Conservation (phyloP, 2,797 vertebrate species). For the Pelobates cultripes region DNA sequence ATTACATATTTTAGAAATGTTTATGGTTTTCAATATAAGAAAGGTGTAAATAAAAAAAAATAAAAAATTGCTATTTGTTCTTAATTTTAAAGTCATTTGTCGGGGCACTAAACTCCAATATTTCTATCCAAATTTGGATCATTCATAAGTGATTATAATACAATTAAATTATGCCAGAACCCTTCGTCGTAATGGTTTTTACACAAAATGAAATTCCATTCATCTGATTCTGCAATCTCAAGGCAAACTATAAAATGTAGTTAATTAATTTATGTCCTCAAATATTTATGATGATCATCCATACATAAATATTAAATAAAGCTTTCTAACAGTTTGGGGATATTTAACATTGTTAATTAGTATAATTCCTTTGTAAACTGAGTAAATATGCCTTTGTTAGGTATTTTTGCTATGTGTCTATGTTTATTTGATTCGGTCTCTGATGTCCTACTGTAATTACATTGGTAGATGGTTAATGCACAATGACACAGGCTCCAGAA, state of each 20-base stretch:
- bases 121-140: no score
- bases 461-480: constrained; percentile 1
- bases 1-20: no score
- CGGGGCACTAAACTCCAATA: no score
- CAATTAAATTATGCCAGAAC: no score
- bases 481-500: background rate
- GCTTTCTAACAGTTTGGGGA: background rate
- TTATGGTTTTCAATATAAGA: no score
- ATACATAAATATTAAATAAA: background rate
- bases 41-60: no score
- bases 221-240: background rate
- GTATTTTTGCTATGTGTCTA: background rate
- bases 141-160: no score
- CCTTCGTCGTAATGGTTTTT: no score
- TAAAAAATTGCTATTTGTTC: no score
- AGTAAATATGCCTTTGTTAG: background rate
- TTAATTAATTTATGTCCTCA: background rate
- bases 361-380: background rate
- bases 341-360: background rate
- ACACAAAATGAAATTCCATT: no score
- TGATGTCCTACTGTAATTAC: background rate
- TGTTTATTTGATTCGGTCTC: background rate
- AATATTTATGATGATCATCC: background rate
- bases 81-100: no score
- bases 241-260: background rate